phyloP scores from a whole-genome alignment of 2,888 invertebrate species.

The Eupsilia transversa region DNA sequence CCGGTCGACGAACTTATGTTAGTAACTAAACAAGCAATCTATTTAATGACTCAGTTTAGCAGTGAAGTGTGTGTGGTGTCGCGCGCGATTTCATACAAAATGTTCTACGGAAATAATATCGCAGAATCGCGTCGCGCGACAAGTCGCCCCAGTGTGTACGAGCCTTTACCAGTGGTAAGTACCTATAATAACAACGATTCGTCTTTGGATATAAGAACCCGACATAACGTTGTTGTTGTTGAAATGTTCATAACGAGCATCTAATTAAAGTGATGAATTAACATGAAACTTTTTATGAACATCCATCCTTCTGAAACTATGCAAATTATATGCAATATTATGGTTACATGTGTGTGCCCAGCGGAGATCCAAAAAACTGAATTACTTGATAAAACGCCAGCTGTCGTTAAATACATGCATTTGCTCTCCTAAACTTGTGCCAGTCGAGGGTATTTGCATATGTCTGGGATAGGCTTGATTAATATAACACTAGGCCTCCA shows the following conservation, averaged over 20 bases:
- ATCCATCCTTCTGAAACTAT: neutral
- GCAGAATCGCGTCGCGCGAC: too few species aligned
- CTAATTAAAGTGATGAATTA: constrained; percentile 6
- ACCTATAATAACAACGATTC: neutral
- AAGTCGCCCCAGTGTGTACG: too few species aligned
- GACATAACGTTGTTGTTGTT: too few species aligned
- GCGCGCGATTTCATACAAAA: too few species aligned
- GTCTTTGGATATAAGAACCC: neutral
- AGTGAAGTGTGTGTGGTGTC: too few species aligned
- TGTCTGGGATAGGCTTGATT: constrained; percentile 40
- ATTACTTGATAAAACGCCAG: neutral
- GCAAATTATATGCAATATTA: constrained; percentile 1
- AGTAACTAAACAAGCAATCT: neutral
- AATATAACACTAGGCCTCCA: constrained; percentile 8
- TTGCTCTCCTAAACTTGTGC: constrained; percentile 13
- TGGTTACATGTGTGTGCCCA: neutral
- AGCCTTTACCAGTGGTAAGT: neutral
- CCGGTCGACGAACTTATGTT: too few species aligned
- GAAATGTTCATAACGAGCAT: neutral
- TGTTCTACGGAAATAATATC: too few species aligned
- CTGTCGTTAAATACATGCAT: constrained; percentile 31
- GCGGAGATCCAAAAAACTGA: constrained; percentile 21
- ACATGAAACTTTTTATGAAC: neutral
- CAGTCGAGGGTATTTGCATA: constrained; percentile 36
- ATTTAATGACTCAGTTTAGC: neutral